These are phyloP conservation scores for Zophobas atratus DNA, from an alignment of 1,140 invertebrate species.

Conservation along the genomic window DNA sequence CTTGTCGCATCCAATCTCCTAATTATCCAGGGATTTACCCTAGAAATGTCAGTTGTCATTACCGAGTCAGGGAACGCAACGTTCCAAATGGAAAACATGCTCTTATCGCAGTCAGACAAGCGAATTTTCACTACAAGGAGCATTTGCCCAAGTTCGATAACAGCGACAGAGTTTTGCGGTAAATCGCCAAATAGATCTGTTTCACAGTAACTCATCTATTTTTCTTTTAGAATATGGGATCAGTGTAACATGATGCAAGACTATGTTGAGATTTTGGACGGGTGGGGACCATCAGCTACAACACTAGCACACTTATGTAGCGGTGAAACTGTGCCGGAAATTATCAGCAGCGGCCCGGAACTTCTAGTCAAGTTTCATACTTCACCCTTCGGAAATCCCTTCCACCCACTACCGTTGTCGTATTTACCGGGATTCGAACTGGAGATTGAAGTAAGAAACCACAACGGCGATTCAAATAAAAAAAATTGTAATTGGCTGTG, in stretches of 20 bases:
- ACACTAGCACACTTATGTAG: constrained; percentile 86
- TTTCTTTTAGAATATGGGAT: constrained; percentile 79
- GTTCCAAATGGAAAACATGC: constrained; percentile 82
- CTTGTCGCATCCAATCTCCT: constrained; percentile 80
- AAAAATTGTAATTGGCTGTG: too few species aligned
- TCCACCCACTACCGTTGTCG: constrained; percentile 83
- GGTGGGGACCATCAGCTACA: constrained; percentile 79
- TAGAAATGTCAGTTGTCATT: constrained; percentile 87
- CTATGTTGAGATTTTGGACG: constrained; percentile 87
- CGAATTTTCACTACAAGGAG: constrained; percentile 82
- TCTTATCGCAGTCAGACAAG: constrained; percentile 80
- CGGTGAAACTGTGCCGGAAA: constrained; percentile 86
- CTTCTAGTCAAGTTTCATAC: constrained; percentile 88
- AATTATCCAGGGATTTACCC: constrained; percentile 91
- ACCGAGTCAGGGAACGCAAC: constrained; percentile 68
- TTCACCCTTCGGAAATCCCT: constrained; percentile 85
- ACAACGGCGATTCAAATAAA: neutral
- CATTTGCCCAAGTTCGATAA: constrained; percentile 83
- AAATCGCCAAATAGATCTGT: constrained; percentile 61
- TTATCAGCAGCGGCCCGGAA: constrained; percentile 83
- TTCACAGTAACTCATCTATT: neutral
- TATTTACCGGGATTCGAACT: constrained; percentile 87
- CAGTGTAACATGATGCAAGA: constrained; percentile 87
- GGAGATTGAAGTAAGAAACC: constrained; percentile 79
- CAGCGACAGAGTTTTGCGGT: constrained; percentile 83